phyloP scores from a whole-genome alignment of 2,797 vertebrate genomes.

The Sebastes steindachneri region DNA sequence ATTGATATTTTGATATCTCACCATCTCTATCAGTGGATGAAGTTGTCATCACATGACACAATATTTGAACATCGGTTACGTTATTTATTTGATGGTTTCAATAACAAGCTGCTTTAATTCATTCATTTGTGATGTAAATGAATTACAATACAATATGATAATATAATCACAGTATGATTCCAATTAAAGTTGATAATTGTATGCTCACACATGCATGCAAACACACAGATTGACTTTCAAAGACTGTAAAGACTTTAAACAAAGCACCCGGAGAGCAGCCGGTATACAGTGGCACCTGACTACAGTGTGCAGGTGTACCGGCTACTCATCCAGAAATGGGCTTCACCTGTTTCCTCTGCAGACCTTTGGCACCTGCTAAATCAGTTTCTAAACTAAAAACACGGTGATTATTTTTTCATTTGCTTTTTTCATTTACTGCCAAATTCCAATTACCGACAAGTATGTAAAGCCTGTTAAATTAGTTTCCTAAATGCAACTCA shows the following conservation, averaged over 20 bases:
- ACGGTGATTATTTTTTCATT: slow-evolving; percentile 15
- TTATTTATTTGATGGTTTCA: not conserved
- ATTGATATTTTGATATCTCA: not conserved
- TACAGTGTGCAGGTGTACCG: not conserved
- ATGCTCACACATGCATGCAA: not conserved
- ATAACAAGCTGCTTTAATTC: not conserved
- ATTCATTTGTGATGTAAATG: not conserved
- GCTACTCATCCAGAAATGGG: not conserved
- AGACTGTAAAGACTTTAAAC: slow-evolving; percentile 8
- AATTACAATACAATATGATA: not conserved
- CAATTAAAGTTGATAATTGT: not conserved
- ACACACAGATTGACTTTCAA: slow-evolving; percentile 23
- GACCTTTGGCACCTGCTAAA: slow-evolving; percentile 20
- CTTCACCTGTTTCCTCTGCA: not conserved
- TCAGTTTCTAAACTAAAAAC: slow-evolving; percentile 22
- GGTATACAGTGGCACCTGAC: not conserved
- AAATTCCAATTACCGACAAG: slow-evolving; percentile 66
- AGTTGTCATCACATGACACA: not conserved
- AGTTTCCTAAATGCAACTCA: slow-evolving; percentile 70
- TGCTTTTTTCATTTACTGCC: slow-evolving; percentile 56
- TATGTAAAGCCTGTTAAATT: slow-evolving; percentile 64
- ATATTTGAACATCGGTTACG: not conserved
- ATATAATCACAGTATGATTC: not conserved
- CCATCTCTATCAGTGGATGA: not conserved
- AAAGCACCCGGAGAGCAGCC: not conserved